These are phyloP conservation scores for Petrocephalus microphthalmus DNA, from an alignment of 2,113 vertebrate species.

Conservation along the genomic window DNA sequence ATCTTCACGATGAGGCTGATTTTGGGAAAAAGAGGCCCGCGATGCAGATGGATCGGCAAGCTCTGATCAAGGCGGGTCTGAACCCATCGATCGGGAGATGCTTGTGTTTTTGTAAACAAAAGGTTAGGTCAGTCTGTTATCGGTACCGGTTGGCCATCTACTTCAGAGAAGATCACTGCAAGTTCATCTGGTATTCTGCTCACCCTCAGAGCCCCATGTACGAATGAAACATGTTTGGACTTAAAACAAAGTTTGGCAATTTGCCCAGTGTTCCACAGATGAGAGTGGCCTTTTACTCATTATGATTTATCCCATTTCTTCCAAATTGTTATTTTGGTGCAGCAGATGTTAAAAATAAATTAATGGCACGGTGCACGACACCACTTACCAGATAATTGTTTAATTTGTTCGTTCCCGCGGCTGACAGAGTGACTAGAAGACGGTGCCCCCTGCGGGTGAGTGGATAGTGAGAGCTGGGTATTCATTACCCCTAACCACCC, in stretches of 20 bases:
- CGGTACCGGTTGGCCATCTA: neutral
- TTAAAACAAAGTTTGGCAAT: neutral
- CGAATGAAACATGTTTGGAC: neutral
- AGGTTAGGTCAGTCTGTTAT: neutral
- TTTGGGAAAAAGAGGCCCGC: neutral
- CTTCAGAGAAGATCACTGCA: neutral
- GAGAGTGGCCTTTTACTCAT: neutral
- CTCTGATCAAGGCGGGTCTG: neutral
- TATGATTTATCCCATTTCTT: neutral
- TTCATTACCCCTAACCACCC: neutral
- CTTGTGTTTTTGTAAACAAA: neutral
- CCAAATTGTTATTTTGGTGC: neutral
- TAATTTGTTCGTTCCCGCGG: neutral
- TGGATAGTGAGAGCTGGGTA: neutral
- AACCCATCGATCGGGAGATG: neutral
- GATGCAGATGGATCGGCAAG: neutral
- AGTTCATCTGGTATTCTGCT: neutral
- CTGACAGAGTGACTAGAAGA: neutral
- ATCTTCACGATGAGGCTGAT: neutral
- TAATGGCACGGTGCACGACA: neutral
- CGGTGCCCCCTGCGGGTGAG: neutral
- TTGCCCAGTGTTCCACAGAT: neutral
- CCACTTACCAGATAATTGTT: neutral
- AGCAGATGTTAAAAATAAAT: constrained; percentile 1
- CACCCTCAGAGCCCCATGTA: neutral